A percentile compares a stretch with the other conserved stretches of the same genome.
phyloP scores from a whole-genome alignment of 2,888 invertebrate genomes.

The Harpalus rufipes region DNA sequence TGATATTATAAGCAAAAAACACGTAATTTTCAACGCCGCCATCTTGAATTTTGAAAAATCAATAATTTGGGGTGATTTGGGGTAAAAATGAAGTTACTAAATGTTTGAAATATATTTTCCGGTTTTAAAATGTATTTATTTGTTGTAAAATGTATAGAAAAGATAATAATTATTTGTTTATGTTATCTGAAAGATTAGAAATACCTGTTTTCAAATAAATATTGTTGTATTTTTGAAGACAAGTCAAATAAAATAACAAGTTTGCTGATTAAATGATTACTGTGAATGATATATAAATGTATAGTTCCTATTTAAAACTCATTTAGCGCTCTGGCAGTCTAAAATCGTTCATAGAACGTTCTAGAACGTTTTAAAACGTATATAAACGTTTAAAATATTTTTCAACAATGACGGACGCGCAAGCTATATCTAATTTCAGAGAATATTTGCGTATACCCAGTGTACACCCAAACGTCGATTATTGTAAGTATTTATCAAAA shows the following conservation, averaged over 20 bases:
- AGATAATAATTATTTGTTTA: not conserved
- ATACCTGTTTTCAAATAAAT: too few relatives aligned
- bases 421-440: constrained; percentile 87
- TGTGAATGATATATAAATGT: not conserved
- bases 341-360: not conserved
- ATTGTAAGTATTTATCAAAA: constrained; percentile 87
- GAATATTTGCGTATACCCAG: constrained; percentile 93
- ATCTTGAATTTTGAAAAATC: not conserved
- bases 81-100: too few relatives aligned
- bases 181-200: not conserved
- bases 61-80: not conserved
- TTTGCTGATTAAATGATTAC: too few relatives aligned
- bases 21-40: not conserved
- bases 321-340: not conserved
- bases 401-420: constrained; percentile 71
- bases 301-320: not conserved
- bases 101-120: too few relatives aligned
- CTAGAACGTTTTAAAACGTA: not conserved
- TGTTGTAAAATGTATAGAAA: too few relatives aligned
- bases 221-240: too few relatives aligned
- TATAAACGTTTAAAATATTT: not conserved
- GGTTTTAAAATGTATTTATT: not conserved
- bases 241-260: too few relatives aligned
- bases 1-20: constrained; percentile 4
- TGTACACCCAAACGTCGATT: constrained; percentile 92